Evolutionary conservation across 2,888 invertebrate genomes (phyloP), one percentile per base, ranked within the genome.

Genomic region (Poecilus cupreus): DNA sequence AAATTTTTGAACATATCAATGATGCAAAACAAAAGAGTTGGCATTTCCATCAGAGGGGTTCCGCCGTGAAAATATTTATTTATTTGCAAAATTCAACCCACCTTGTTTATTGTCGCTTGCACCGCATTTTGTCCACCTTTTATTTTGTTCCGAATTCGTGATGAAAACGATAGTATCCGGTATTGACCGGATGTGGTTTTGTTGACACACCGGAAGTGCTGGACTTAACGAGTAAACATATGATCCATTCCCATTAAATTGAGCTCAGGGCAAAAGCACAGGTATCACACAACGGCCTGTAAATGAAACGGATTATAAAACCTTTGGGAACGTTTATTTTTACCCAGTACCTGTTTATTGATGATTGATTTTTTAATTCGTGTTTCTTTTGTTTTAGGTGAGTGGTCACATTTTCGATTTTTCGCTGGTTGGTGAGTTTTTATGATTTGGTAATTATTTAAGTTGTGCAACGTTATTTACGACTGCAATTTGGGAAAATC

Each of bases 161-260:
- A 37, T 80, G 80, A 80, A 80, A 80, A 22, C 51, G 57, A 72
- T 22, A 60, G 77, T 64, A 24, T 37, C 49, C 80, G 57, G 51
- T 80, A 75, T 81, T 81, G 81, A 81, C 64, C 81, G 81, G 81
- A 81, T 81, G 81, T 81, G 81, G 81, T 81, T 81, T 57, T 75
- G 81, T 81, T 75, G 75, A 81, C 75, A 75, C 20, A 75, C 57
- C 75, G 81, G 75, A 81, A 75, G 60, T 74, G 81, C 57, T 26
- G 43, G 75, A 57, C 60, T 75, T 75, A 81, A 75, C 75, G 46
- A 26, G 79, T 79, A 79, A 79, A 79, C 51, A 79, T 79, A 32
- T 79, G 79, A 79, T 64, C 79, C 79, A 43, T 68, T 79, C 68
- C 68, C 79, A 79, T 79, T 68, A 68, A 54, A 54, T 39, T 70